Base-by-base conservation (phyloP, 2,888 invertebrate genomes). In the Nomada flava region DNA sequence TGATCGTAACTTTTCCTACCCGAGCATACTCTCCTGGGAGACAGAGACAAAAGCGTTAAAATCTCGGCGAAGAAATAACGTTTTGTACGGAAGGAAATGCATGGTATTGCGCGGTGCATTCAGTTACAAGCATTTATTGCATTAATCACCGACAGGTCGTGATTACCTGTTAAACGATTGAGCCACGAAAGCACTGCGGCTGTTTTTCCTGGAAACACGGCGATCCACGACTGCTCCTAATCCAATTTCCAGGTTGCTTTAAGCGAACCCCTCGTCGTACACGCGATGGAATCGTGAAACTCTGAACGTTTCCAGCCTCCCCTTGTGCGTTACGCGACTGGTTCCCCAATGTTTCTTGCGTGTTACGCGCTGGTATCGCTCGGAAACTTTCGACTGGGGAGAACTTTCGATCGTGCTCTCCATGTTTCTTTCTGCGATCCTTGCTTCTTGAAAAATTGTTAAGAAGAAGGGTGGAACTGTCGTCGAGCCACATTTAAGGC, bases 231-330 rank as follows among this genome's bases (percentile, higher is more conserved):
- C 47, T 36, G 60, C 74, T 77, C 72, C 77, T 78, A 81, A 85
- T 83, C 81, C 75, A 85, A 85, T 85, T 83, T 81, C 83, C 55
- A 73, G 76, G 64, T 71, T 50, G 67, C 71, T 68, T 78, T 62
- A 74, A 70, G 63, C 63, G 78, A 83, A 57, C 73, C 73, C 80
- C 67, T 76, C 60, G 62, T 36, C 26, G 60, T 60, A 53, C 82
- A 84, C 85, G 85, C 83, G 72, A 82, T 69, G 70, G 52, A 65
- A 85, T 81, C 70, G 75, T 73, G 71, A 65, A 76, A 72, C 68
- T 76, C 59, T 55, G 47, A 29, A 55, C 52, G 65, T 65, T 74
- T 47, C 77, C 75, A 62, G 57, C 67, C 64, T 47, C 60, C 79
- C 85, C 59, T 60, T 52, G 64, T 52, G 64, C 71, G 68, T 57